Evolutionary conservation across 1,140 invertebrate species (phyloP), one percentile per base, ranked within the genome.

Genomic region (Drosophila carrolli): DNA sequence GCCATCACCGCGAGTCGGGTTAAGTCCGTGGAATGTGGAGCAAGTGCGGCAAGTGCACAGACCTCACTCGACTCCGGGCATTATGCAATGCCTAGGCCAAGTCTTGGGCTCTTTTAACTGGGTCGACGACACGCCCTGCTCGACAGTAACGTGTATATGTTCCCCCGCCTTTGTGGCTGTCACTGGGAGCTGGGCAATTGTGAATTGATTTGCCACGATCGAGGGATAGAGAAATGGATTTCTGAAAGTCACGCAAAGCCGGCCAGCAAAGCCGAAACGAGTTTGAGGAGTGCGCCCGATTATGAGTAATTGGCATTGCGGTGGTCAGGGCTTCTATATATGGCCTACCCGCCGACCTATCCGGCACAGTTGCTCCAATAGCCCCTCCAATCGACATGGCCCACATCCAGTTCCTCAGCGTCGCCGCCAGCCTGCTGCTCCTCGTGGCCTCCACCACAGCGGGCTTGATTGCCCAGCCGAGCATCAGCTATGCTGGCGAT

Each of bases 351-450:
- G 55, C 48, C 0, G n/a, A 16, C n/a, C 14, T 51, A 50, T 16
- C 46, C 27, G 41, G 58, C 78, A 84, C 84, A 88, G 84, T 88
- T 80, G 50, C 44, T 62, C 46, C 47, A 65, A 41, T 63, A 76
- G 40, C 59, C 23, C 27, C 44, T 78, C 40, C 63, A 67, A 61
- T 40, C 40, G 73, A 83, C 65, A 89, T 75, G 67, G 66, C 81
- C 38, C 46, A 80, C 19, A 43, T 48, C 23, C 41, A 66, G 68
- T 75, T 93, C 71, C 67, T 94, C 62, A 68, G 89, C 35, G 79
- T 94, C 23, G 90, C 88, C 68, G 70, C 92, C 53, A 57, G 89
- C 9, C 62, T 94, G 68, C 91, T 92, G 58, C 83, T 92, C 9
- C 54, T 85, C 19, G 41, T 82, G 40, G 43, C 70, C 2, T 58